A percentile compares a stretch with the other conserved stretches of the same genome.
These are phyloP conservation scores for Hippopotamus amphibius DNA, from an alignment of 2,113 vertebrate species.

Conservation along the genomic window DNA sequence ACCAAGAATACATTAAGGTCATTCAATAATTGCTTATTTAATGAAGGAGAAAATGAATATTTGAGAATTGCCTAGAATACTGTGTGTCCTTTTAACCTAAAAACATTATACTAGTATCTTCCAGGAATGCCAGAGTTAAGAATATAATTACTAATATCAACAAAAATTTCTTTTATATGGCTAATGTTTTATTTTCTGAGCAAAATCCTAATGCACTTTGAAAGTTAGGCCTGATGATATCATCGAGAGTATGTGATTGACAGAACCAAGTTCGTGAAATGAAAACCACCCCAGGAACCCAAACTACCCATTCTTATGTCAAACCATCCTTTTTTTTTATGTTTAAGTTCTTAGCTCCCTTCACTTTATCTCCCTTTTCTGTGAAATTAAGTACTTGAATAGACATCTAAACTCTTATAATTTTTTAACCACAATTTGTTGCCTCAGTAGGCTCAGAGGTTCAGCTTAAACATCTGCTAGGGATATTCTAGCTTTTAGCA, in stretches of 20 bases:
- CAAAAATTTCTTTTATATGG: background rate
- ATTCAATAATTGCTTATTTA: background rate
- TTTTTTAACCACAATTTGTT: background rate
- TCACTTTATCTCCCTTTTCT: background rate
- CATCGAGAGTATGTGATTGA: background rate
- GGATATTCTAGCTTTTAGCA: background rate
- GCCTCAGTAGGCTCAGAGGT: background rate
- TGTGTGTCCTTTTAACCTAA: background rate
- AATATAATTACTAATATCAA: background rate
- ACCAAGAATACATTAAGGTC: background rate
- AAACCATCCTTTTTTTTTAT: background rate
- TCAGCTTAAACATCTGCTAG: background rate
- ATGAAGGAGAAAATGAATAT: background rate
- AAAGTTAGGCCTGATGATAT: background rate
- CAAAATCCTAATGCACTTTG: background rate
- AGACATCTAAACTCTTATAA: background rate
- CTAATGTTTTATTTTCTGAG: background rate
- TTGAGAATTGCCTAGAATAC: background rate
- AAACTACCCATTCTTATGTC: background rate
- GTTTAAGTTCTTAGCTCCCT: background rate
- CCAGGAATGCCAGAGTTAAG: background rate
- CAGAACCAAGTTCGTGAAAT: background rate
- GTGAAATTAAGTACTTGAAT: background rate
- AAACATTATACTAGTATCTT: background rate
- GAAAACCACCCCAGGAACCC: background rate